These are phyloP conservation scores for Scalopus aquaticus DNA, from an alignment of 2,113 vertebrate genomes.

Conservation along the genomic window DNA sequence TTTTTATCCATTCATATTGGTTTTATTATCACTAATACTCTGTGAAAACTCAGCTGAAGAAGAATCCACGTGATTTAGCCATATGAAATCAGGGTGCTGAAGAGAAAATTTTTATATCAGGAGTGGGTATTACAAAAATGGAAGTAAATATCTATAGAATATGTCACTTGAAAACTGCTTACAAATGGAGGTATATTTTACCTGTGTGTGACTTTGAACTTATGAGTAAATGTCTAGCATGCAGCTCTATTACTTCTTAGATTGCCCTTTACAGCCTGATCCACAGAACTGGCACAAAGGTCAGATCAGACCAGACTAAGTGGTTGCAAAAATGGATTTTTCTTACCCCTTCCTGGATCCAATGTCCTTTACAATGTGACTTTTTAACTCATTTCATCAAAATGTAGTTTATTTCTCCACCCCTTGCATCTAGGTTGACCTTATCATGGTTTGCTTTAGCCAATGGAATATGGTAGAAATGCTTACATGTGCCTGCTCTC, in stretches of 20 bases:
- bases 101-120: background rate
- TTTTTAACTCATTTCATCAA: background rate
- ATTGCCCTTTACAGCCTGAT: background rate
- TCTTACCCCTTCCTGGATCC: background rate
- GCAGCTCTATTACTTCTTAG: background rate
- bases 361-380: background rate
- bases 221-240: background rate
- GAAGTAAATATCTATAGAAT: background rate
- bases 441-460: background rate
- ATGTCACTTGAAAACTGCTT: background rate
- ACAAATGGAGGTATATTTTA: background rate
- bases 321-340: background rate
- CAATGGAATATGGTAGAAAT: background rate
- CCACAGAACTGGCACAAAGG: background rate
- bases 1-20: background rate
- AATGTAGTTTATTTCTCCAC: background rate
- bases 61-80: background rate
- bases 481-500: background rate
- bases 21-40: conserved; percentile 4
- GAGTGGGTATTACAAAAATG: background rate
- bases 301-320: background rate
- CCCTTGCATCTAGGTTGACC: background rate
- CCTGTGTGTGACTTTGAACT: background rate
- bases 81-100: background rate
- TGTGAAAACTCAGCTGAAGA: background rate